phyloP scores from a whole-genome alignment of 64 coral and sea anemone species.

The Montipora efflorescens region DNA sequence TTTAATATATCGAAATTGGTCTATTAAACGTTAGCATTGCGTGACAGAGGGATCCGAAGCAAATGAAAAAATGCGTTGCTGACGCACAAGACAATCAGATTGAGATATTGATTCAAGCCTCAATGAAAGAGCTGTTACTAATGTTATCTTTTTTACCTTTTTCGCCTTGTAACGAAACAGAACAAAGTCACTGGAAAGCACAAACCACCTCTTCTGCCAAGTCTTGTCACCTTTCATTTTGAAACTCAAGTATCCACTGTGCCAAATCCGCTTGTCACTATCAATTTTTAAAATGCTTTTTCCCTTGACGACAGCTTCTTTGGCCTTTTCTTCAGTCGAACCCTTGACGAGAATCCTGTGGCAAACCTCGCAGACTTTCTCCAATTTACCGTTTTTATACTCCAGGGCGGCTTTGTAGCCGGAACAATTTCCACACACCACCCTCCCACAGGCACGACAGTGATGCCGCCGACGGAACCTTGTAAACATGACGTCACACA shows the following conservation, averaged over 20 bases:
- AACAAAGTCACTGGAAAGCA: slow-evolving; percentile 82
- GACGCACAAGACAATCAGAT: no score
- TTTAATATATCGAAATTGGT: no score
- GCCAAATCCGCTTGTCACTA: slow-evolving; percentile 48
- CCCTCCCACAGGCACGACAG: slow-evolving; percentile 92
- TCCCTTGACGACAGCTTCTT: slow-evolving; percentile 25
- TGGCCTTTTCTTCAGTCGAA: slow-evolving; percentile 34
- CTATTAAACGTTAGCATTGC: no score
- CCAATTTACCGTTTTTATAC: slow-evolving; percentile 79
- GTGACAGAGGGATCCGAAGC: no score
- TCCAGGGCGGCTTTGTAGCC: slow-evolving; percentile 77
- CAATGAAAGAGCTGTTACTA: not conserved
- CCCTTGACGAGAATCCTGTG: slow-evolving; percentile 72
- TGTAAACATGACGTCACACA: slow-evolving; percentile 85
- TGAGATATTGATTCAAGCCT: no score
- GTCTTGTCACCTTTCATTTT: slow-evolving; percentile 63
- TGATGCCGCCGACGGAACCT: slow-evolving; percentile 85
- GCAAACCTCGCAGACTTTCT: slow-evolving; percentile 80
- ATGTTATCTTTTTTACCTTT: slow-evolving; percentile 62
- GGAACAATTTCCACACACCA: slow-evolving; percentile 83
- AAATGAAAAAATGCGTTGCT: no score
- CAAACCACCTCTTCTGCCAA: slow-evolving; percentile 95
- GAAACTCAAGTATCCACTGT: slow-evolving; percentile 86
- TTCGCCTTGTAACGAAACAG: slow-evolving; percentile 90
- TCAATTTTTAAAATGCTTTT: slow-evolving; percentile 56